These are phyloP conservation scores for Suncus etruscus DNA, from an alignment of 2,113 vertebrate genomes.

Conservation along the genomic window DNA sequence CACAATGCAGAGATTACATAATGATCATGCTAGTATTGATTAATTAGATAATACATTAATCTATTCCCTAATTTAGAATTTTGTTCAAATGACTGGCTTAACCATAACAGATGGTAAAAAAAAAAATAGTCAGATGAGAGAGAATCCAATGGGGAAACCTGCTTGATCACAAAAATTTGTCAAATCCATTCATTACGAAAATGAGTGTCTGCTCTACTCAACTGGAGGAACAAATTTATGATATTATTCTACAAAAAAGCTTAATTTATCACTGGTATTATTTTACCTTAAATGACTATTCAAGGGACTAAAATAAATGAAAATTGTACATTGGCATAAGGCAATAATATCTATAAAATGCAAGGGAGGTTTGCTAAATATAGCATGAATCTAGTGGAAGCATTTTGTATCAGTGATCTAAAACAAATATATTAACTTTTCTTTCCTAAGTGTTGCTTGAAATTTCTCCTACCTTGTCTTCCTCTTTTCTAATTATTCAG, in stretches of 20 bases:
- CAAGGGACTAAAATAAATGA: neutral
- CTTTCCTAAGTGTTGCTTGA: neutral
- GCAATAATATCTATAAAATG: neutral
- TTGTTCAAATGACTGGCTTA: neutral
- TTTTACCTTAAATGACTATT: neutral
- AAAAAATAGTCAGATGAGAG: neutral
- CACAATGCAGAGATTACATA: neutral
- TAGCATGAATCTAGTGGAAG: neutral
- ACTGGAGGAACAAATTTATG: neutral
- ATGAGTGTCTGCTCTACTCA: neutral
- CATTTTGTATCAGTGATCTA: neutral
- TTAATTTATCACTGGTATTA: slow-evolving; percentile 1
- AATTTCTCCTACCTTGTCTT: neutral
- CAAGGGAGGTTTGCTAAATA: slow-evolving; percentile 9
- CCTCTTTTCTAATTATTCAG: slow-evolving; percentile 41
- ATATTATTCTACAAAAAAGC: slow-evolving; percentile 9
- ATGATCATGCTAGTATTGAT: neutral
- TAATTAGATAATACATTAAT: neutral
- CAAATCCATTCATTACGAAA: neutral
- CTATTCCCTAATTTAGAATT: neutral
- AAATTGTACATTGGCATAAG: neutral
- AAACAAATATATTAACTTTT: neutral
- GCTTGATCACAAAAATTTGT: neutral
- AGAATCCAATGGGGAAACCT: neutral
- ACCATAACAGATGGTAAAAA: neutral